Conservation (phyloP, 1,140 invertebrate genomes). For the Wiebesia pumilae region DNA sequence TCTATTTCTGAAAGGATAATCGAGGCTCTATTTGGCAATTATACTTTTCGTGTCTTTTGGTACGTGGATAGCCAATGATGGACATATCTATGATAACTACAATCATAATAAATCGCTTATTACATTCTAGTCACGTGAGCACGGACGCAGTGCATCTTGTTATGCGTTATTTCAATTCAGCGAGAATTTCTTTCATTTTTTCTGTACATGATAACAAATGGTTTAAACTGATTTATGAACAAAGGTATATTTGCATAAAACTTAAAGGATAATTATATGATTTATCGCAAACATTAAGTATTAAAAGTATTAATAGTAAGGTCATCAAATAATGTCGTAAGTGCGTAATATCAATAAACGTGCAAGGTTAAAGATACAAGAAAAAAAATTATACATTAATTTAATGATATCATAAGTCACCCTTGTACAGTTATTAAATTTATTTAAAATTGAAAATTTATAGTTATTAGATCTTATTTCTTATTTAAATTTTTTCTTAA, state of each 20-base stretch:
- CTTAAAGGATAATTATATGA: slow-evolving; percentile 6
- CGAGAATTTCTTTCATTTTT: background rate
- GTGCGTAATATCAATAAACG: slow-evolving; percentile 24
- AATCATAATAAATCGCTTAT: slow-evolving; percentile 53
- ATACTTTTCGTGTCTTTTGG: slow-evolving; percentile 39
- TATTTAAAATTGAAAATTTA: background rate
- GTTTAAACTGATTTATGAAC: background rate
- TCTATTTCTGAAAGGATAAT: slow-evolving; percentile 40
- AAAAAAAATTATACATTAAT: slow-evolving; percentile 39
- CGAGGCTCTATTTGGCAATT: slow-evolving; percentile 34
- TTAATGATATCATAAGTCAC: slow-evolving; percentile 23
- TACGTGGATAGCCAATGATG: slow-evolving; percentile 19
- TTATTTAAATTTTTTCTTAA: background rate
- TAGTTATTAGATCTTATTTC: background rate
- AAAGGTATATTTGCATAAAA: slow-evolving; percentile 27
- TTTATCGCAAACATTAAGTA: slow-evolving; percentile 14
- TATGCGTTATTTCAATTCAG: slow-evolving; percentile 1
- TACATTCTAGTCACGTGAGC: slow-evolving; percentile 23
- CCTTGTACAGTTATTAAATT: background rate
- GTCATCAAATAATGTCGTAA: slow-evolving; percentile 27
- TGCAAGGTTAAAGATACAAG: slow-evolving; percentile 42
- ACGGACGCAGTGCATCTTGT: slow-evolving; percentile 2
- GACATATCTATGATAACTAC: slow-evolving; percentile 36
- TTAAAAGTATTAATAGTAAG: slow-evolving; percentile 16
- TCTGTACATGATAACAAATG: background rate